Conservation (phyloP, 1,140 invertebrate genomes). For the Penaeus japonicus region DNA sequence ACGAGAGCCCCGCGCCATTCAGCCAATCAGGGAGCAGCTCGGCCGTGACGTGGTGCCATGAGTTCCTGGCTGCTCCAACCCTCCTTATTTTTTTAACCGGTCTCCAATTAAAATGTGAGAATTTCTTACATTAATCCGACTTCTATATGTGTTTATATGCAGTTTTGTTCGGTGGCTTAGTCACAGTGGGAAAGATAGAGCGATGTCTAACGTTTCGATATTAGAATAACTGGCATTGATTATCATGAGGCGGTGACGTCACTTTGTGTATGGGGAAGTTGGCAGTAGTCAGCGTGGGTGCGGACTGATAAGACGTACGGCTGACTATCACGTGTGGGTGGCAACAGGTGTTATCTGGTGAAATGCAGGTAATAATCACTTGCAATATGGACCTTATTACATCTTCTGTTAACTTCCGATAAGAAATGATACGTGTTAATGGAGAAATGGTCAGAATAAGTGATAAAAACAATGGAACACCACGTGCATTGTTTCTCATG, state of each 20-base stretch:
- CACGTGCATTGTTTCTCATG: too few species aligned
- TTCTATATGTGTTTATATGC: neutral
- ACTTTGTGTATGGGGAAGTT: conserved; percentile 39
- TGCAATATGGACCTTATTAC: too few species aligned
- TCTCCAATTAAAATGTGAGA: neutral
- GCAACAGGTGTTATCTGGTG: conserved; percentile 17
- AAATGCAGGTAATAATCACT: neutral
- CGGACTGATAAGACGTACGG: conserved; percentile 24
- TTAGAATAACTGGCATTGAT: conserved; percentile 37
- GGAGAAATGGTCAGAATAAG: too few species aligned
- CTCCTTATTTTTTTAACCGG: neutral
- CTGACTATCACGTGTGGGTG: neutral
- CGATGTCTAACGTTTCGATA: neutral
- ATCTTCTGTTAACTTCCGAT: too few species aligned
- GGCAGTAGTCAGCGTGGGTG: conserved; percentile 47
- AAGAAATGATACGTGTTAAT: too few species aligned
- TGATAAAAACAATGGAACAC: too few species aligned
- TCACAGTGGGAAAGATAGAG: too few species aligned
- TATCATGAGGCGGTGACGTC: conserved; percentile 41
- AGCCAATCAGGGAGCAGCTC: conserved; percentile 16
- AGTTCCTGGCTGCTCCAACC: neutral
- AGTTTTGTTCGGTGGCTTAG: too few species aligned
- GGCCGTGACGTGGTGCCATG: conserved; percentile 21
- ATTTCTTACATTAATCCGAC: neutral
- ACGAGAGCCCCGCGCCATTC: neutral